Percentiles rank a stretch among this genome's conserved stretches.
These are phyloP conservation scores for Mormyrops attenuatus DNA, from an alignment of 2,797 vertebrate genomes.

Conservation along the genomic window DNA sequence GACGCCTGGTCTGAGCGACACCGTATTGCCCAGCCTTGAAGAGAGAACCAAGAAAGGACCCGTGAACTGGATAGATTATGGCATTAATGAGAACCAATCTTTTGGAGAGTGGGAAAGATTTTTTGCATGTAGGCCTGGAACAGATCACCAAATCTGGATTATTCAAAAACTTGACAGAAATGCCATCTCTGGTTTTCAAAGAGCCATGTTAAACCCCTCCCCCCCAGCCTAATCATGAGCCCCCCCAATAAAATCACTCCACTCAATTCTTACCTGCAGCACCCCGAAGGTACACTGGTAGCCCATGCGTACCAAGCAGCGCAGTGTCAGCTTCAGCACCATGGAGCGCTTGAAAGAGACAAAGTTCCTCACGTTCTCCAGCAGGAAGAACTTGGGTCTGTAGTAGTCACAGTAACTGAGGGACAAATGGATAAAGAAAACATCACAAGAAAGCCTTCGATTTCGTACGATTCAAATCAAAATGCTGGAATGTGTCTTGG, in stretches of 20 bases:
- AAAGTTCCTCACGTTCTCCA: slow-evolving; percentile 94
- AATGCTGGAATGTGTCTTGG: background rate
- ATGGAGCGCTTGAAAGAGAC: slow-evolving; percentile 95
- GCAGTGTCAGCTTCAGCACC: slow-evolving; percentile 90
- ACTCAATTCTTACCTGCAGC: slow-evolving; percentile 70
- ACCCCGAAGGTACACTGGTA: slow-evolving; percentile 97
- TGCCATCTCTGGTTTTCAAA: background rate
- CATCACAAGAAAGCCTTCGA: background rate
- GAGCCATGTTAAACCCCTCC: background rate
- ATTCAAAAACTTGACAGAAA: background rate
- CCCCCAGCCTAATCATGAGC: background rate
- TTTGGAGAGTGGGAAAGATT: background rate
- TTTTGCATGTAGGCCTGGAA: background rate
- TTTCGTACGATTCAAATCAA: background rate
- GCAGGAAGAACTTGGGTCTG: slow-evolving; percentile 86
- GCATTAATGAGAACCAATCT: background rate
- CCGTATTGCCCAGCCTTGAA: slow-evolving; percentile 89
- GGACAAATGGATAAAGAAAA: background rate
- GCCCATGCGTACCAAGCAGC: slow-evolving; percentile 93
- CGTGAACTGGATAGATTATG: background rate
- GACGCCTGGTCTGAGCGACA: slow-evolving; percentile 84
- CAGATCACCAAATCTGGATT: background rate
- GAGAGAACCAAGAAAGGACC: background rate
- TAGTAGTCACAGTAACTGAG: slow-evolving; percentile 96
- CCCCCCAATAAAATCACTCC: background rate